Evolutionary conservation across 2,113 vertebrate genomes (phyloP).

Genomic region (Coreoperca whiteheadi): DNA sequence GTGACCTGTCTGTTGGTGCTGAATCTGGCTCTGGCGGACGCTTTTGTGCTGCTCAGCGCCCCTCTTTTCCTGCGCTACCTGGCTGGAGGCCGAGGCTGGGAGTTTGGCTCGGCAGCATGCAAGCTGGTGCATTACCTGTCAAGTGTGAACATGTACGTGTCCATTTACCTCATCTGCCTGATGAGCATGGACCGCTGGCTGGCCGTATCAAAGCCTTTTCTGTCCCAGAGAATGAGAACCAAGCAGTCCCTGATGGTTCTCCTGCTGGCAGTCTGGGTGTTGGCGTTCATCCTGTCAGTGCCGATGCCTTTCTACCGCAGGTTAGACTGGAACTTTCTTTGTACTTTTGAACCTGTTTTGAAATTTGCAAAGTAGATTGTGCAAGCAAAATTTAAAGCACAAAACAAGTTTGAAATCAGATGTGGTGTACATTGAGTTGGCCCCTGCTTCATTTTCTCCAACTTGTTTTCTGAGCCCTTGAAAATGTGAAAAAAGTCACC

Average conservation of each 20-base stretch:
- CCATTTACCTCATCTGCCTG: conserved; percentile 90
- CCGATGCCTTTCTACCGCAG: conserved; percentile 90
- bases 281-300: conserved; percentile 84
- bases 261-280: conserved; percentile 85
- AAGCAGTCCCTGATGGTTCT: conserved; percentile 80
- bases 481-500: too few relatives aligned
- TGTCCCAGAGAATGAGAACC: conserved; percentile 87
- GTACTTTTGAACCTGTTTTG: neutral
- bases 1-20: conserved; percentile 89
- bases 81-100: conserved; percentile 79
- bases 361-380: neutral
- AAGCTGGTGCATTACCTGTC: conserved; percentile 90
- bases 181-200: conserved; percentile 93
- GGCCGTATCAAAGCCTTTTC: conserved; percentile 87
- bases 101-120: conserved; percentile 85
- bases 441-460: too few relatives aligned
- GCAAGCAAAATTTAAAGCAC: too few relatives aligned
- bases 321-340: conserved; percentile 44
- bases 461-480: too few relatives aligned
- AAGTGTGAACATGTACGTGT: conserved; percentile 91
- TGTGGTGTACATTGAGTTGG: too few relatives aligned
- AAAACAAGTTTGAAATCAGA: too few relatives aligned
- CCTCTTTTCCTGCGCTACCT: conserved; percentile 88
- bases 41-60: conserved; percentile 86
- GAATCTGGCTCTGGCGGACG: conserved; percentile 88